Evolutionary conservation across 1,140 invertebrate species (phyloP).

Genomic region (Aphaenogaster ashmeadi): DNA sequence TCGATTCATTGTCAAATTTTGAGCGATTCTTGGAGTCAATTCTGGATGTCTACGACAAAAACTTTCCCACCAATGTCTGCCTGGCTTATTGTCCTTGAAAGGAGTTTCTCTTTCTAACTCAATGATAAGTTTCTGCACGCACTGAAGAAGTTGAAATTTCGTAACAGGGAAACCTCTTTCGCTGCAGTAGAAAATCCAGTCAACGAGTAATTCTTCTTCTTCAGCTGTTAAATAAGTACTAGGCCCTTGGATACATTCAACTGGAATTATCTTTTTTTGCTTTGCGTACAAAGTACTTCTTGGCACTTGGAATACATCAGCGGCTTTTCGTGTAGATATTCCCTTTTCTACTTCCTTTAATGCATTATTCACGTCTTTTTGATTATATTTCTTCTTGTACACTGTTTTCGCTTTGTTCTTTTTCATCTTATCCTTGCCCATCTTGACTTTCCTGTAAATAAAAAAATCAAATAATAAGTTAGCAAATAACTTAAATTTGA

Average conservation of each 20-base stretch:
- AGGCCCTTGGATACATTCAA: neutral
- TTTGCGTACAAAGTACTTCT: neutral
- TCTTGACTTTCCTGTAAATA: neutral
- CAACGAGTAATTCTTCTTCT: neutral
- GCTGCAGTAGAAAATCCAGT: neutral
- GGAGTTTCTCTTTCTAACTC: slow-evolving; percentile 15
- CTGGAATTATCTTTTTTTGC: neutral
- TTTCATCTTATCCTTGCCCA: neutral
- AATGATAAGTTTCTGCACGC: neutral
- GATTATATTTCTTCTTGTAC: neutral
- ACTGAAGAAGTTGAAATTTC: neutral
- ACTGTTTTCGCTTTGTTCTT: neutral
- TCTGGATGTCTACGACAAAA: slow-evolving; percentile 78
- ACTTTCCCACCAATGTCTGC: slow-evolving; percentile 72
- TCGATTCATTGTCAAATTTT: slow-evolving; percentile 77
- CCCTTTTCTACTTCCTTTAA: neutral
- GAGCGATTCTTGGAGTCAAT: slow-evolving; percentile 70
- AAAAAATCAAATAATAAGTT: no score
- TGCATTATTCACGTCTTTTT: neutral
- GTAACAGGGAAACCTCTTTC: neutral
- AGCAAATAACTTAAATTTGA: no score
- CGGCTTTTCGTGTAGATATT: slow-evolving; percentile 4
- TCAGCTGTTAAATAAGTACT: neutral
- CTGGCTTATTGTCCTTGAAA: slow-evolving; percentile 77
- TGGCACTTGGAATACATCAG: neutral